Evolutionary conservation across 1,140 invertebrate genomes (phyloP), one percentile per base, ranked within the genome.

Genomic region (Leptoteleia sp.): DNA sequence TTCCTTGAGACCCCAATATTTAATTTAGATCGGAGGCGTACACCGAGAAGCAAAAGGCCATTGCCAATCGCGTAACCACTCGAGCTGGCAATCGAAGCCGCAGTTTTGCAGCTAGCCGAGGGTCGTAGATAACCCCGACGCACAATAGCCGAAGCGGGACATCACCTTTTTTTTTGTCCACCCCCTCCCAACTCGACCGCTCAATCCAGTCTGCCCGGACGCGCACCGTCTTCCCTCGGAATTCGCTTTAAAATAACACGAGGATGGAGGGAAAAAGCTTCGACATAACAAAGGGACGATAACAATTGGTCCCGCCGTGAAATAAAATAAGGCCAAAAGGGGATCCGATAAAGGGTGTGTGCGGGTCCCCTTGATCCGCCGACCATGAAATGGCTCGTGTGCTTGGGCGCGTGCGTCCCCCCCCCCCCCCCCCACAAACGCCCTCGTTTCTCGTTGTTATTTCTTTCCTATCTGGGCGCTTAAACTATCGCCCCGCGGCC

Each of bases 321-420:
- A 55, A 62, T 35, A 29, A 59, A 50, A 42, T 40, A 50, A 35
- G 25, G 42, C 31, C 6, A 22, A 42, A 25, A 64, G 38, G 37
- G 31, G 55, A 67, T 61, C 62, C 47, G 71, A 67, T 67, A 61
- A 54, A 59, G 47, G n/a, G 27, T 55, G 48, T 50, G 33, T 31
- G 25, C 42, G 79, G 80, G 59, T 62, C 80, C 52, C 80, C 61
- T 79, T 65, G 79, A 80, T 80, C 47, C 71, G 29, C 54, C 64
- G 64, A 75, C 67, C 73, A 76, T 81, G 76, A 79, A 82, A 81
- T 76, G 50, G 71, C 57, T 67, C 55, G 64, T n/a, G n/a, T 52
- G 29, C 70, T 5, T 5, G 19, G 2, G 43, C 59, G 48, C 38
- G 62, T n/a, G n/a, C n/a, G n/a, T n/a, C n/a, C n/a, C n/a, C n/a